Percentiles rank a stretch among this genome's conserved stretches.
Evolutionary conservation across 2,888 invertebrate species (phyloP).

Genomic region (Andrena chrysosceles): DNA sequence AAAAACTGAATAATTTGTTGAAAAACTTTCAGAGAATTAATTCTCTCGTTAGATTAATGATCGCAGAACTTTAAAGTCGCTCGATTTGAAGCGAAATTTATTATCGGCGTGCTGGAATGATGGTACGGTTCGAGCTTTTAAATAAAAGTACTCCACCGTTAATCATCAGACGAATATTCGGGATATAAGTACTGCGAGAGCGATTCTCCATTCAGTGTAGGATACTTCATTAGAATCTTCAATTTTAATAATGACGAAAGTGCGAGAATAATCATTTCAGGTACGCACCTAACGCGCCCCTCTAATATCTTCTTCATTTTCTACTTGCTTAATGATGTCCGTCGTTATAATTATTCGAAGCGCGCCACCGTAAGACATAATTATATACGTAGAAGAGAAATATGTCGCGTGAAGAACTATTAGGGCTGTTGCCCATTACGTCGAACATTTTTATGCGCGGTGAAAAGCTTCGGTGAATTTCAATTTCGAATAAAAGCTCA

Average conservation of each 20-base stretch:
- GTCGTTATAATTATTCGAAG: constrained; percentile 78
- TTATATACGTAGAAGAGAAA: constrained; percentile 72
- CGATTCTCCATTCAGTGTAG: constrained; percentile 47
- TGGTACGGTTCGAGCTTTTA: constrained; percentile 28
- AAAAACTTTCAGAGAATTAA: constrained; percentile 14
- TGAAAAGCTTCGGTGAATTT: constrained; percentile 51
- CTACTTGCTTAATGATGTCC: constrained; percentile 79
- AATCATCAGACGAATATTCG: constrained; percentile 43
- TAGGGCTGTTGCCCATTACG: constrained; percentile 46
- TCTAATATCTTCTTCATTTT: constrained; percentile 68
- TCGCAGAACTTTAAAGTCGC: neutral
- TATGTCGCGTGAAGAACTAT: constrained; percentile 58
- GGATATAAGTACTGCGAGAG: constrained; percentile 35
- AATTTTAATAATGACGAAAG: constrained; percentile 61
- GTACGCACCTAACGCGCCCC: constrained; percentile 44
- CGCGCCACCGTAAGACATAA: constrained; percentile 72
- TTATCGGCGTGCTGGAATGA: constrained; percentile 19
- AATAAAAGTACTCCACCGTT: constrained; percentile 38
- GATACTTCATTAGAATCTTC: constrained; percentile 52
- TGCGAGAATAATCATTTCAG: constrained; percentile 73
- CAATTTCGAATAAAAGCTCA: constrained; percentile 34
- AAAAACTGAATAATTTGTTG: neutral
- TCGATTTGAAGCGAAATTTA: constrained; percentile 25
- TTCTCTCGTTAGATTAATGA: constrained; percentile 34
- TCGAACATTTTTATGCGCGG: constrained; percentile 17